These are phyloP conservation scores for Poecilia wingei DNA, from an alignment of 2,797 vertebrate genomes.

Conservation along the genomic window DNA sequence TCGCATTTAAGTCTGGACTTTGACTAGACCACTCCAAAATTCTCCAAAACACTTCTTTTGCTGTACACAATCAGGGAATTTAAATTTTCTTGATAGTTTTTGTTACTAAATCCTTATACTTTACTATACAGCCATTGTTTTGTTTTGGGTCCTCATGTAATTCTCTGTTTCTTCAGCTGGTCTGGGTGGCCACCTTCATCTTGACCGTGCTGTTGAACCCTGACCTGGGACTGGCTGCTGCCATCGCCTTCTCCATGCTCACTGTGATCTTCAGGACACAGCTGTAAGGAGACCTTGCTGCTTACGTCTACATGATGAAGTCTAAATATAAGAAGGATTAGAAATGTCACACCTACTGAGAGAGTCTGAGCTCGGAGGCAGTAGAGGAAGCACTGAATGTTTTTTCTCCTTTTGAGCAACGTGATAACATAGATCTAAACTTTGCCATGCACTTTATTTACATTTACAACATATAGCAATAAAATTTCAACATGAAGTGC, in stretches of 20 bases:
- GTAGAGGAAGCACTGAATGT: not conserved
- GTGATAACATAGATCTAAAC: not conserved
- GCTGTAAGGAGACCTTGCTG: conserved; percentile 79
- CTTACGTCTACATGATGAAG: not conserved
- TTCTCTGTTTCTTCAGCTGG: conserved; percentile 73
- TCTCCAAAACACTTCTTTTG: too few species aligned
- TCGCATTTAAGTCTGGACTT: not conserved
- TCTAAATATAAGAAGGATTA: not conserved
- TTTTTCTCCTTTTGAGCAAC: not conserved
- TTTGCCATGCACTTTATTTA: not conserved
- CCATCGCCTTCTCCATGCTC: conserved; percentile 90
- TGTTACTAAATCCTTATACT: not conserved
- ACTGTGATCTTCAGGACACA: conserved; percentile 93
- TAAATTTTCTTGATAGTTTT: not conserved
- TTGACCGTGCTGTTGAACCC: conserved; percentile 88
- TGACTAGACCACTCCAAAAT: not conserved
- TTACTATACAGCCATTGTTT: not conserved
- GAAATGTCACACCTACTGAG: not conserved
- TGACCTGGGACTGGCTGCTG: conserved; percentile 88
- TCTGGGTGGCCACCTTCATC: conserved; percentile 92
- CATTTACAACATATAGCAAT: not conserved
- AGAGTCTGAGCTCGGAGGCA: not conserved
- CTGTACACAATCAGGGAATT: not conserved
- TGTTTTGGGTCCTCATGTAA: not conserved
- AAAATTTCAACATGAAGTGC: not conserved